Conservation (phyloP, 2,888 invertebrate genomes). For the Xylocampa areola region DNA sequence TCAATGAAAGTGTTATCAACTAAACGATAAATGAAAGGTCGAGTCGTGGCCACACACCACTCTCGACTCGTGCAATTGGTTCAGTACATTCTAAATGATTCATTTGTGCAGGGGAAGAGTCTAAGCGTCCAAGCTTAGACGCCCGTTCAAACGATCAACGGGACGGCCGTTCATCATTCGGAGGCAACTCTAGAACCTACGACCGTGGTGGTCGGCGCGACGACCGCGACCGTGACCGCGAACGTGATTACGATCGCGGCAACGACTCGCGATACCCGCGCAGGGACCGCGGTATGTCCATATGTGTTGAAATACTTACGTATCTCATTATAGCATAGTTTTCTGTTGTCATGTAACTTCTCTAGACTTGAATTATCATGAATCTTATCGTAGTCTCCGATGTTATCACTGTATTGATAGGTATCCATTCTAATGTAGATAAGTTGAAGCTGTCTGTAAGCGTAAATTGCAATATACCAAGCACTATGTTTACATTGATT, state of each 20-base stretch:
- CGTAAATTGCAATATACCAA: constrained; percentile 25
- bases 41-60: constrained; percentile 20
- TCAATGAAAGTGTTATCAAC: constrained; percentile 30
- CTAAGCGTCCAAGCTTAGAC: constrained; percentile 88
- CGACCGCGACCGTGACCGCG: constrained; percentile 88
- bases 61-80: constrained; percentile 22
- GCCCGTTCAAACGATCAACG: constrained; percentile 81
- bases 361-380: constrained; percentile 34
- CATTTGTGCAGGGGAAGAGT: constrained; percentile 82
- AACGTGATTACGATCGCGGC: constrained; percentile 90
- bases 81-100: constrained; percentile 38
- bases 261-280: constrained; percentile 89
- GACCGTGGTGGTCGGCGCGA: constrained; percentile 89
- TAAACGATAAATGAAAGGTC: constrained; percentile 32
- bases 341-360: constrained; percentile 22
- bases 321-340: constrained; percentile 30
- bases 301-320: constrained; percentile 38
- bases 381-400: constrained; percentile 40
- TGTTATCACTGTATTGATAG: constrained; percentile 49
- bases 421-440: constrained; percentile 38
- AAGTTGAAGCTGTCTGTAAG: neutral
- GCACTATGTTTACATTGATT: constrained; percentile 37
- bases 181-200: constrained; percentile 84
- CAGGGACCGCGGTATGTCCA: constrained; percentile 84
- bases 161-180: constrained; percentile 84